Evolutionary conservation across 2,797 vertebrate species (phyloP), one percentile per base, ranked within the genome.

Genomic region (Micrastur ruficollis): DNA sequence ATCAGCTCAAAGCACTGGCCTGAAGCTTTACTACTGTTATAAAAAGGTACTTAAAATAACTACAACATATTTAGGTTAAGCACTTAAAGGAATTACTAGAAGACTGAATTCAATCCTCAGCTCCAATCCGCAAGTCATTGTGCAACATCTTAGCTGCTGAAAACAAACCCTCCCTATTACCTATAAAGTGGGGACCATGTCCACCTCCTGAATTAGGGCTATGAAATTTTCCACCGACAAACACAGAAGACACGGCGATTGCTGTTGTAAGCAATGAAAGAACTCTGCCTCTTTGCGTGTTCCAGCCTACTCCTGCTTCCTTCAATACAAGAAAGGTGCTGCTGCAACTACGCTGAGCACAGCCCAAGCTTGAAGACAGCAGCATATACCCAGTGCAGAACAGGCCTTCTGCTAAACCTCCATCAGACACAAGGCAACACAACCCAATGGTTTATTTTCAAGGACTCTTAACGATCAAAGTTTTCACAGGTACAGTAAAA

Each of bases 11-110:
- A 86, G 90, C 79, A 83, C 38, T 90, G 76, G 65, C 66, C 93
- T 88, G 47, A 93, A 96, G 91, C 90, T 96, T 94, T 95, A 92
- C 82, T 88, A 92, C 86, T 83, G 81, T 94, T 97, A 94, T 75
- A 93, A 94, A 96, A 92, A 95, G 87, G 82, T 89, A 92, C 93
- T 96, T 97, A 94, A 94, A 93, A 93, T 97, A 94, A 96, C 86
- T 92, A 91, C 93, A 96, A 91, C 89, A 93, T 93, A 97, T 96
- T 95, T 88, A 96, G 93, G 96, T 95, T 95, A 97, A 97, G 91
- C 70, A 94, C 94, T 96, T 96, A 96, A 96, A 96, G 65, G 95
- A 97, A 95, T 97, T 97, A 96, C 84, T 62, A n/a, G 18, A 86
- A 93, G 96, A 91, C 94, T 27, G 65, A 93, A 90, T 96, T 88